Conservation (phyloP, 2,113 vertebrate species). For the Oreotrochilus melanogaster region DNA sequence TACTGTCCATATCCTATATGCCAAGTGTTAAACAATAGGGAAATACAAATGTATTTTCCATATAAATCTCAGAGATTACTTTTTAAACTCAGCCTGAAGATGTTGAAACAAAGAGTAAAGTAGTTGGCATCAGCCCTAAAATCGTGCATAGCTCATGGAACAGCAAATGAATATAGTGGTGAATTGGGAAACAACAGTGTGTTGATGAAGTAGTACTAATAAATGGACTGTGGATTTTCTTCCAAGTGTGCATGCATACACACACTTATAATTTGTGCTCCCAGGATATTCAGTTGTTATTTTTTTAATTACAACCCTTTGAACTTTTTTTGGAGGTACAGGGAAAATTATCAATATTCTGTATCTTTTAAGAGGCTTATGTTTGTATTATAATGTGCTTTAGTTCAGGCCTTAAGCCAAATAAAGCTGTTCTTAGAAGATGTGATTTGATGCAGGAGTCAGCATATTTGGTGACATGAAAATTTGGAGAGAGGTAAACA, state of each 20-base stretch:
- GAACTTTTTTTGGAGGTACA: neutral
- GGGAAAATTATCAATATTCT: neutral
- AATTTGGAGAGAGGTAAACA: neutral
- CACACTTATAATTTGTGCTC: neutral
- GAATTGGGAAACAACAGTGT: neutral
- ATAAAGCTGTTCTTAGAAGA: neutral
- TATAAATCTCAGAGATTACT: neutral
- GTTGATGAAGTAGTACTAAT: constrained; percentile 1
- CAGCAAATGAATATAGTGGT: neutral
- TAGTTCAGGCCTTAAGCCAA: neutral
- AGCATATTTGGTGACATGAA: neutral
- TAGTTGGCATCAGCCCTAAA: constrained; percentile 1
- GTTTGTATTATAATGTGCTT: neutral
- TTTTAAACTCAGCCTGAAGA: neutral
- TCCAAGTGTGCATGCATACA: neutral
- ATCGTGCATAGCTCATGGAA: neutral
- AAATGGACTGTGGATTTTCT: constrained; percentile 9
- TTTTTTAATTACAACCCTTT: neutral
- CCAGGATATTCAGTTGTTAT: neutral
- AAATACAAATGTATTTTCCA: neutral
- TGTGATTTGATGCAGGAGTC: neutral
- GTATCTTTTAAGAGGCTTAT: neutral
- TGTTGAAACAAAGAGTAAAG: neutral
- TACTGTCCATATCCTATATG: neutral
- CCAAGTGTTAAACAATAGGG: neutral